A percentile compares a stretch with the other conserved stretches of the same genome.
Conservation (phyloP, 2,797 vertebrate genomes). For the Acipenser ruthenus region DNA sequence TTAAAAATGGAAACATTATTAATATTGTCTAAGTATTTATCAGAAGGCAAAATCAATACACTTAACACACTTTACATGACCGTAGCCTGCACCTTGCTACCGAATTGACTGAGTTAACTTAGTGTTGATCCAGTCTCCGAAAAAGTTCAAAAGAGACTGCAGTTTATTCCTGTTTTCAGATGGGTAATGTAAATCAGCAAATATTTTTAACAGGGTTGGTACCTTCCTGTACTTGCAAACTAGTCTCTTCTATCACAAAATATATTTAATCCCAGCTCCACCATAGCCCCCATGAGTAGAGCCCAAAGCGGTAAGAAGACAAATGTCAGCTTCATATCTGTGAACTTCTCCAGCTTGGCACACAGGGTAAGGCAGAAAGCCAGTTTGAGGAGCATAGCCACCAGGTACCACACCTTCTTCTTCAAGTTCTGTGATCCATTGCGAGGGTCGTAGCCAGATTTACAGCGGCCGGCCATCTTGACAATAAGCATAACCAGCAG, state of each 20-base stretch:
- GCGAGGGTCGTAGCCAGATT: conserved; percentile 80
- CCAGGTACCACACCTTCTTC: conserved; percentile 83
- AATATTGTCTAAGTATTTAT: too few relatives aligned
- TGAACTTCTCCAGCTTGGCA: conserved; percentile 76
- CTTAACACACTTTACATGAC: too few relatives aligned
- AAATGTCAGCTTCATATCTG: conserved; percentile 70
- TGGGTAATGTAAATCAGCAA: too few relatives aligned
- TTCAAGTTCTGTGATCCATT: conserved; percentile 82
- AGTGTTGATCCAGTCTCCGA: too few relatives aligned
- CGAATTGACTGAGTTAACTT: too few relatives aligned
- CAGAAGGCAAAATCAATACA: too few relatives aligned
- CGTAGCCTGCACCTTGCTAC: too few relatives aligned
- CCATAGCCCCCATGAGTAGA: conserved; percentile 76
- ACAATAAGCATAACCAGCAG: conserved; percentile 87
- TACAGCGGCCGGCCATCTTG: conserved; percentile 87
- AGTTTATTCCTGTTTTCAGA: too few relatives aligned
- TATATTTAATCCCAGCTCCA: conserved; percentile 82
- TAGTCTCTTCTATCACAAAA: conserved; percentile 79
- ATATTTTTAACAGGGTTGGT: too few relatives aligned
- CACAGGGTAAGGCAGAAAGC: conserved; percentile 88
- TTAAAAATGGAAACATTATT: too few relatives aligned
- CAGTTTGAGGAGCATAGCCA: conserved; percentile 84
- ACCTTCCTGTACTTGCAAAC: too few relatives aligned
- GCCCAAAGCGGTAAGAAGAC: conserved; percentile 89
- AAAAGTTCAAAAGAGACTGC: too few relatives aligned